Base-by-base conservation (phyloP, 2,888 invertebrate species). In the Spisula solida region DNA sequence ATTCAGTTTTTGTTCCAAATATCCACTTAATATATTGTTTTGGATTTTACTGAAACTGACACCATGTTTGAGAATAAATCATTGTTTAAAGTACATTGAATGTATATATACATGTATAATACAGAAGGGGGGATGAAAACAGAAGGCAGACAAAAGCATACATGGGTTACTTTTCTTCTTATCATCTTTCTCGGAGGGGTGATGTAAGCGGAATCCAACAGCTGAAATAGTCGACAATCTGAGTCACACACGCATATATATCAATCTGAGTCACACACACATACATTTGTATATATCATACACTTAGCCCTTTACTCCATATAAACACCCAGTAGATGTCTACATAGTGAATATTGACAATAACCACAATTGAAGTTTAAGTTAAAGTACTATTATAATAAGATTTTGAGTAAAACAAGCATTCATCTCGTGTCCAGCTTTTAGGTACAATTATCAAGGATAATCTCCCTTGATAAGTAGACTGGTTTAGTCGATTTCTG, bases 121-220 rank as follows among this genome's bases (percentile, higher is more conserved):
- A 75, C 75, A 75, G 25, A 75, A 16, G 16, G 82, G 48, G 34
- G 66, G 75, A 16, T 48, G 14, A 75, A 29, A 70, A 70, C 48
- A 34, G 51, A 83, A n/a, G 82, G 60, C 41, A 83, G 75, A 75
- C 75, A 70, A 85, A 79, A 80, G 86, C 92, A 80, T 92, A 92
- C 92, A 91, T 85, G 85, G 92, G 75, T 89, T 88, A 90, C 89
- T 88, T 87, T 92, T 92, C 79, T 89, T 89, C 29, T 78, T 83
- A 48, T 91, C 92, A 48, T 91, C 88, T 70, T 88, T 87, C 82
- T 88, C 87, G 10, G 88, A 86, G 4, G 87, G 60, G 56, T 85
- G 81, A 47, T 89, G 88, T 66, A 92, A 70, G 29, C 90, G 89
- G 85, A 92, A 92, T 82, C 92, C 92, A 47, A 92, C 92, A 47